Percentiles rank a stretch among this genome's conserved stretches.
Conservation (phyloP, 1,140 invertebrate species). For the Nebria ingens region DNA sequence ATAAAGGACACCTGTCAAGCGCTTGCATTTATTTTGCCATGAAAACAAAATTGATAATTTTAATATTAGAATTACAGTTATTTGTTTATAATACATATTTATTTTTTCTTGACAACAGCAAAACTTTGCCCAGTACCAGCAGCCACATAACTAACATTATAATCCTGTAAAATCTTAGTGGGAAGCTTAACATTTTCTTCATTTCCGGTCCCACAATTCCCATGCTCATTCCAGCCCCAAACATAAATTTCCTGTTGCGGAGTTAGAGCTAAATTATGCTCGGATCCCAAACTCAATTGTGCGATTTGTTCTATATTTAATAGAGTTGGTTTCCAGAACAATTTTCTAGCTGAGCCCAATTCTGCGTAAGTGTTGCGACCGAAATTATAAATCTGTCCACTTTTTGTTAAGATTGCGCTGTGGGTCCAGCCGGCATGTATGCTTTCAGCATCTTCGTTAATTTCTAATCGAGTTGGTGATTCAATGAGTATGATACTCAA, state of each 20-base stretch:
- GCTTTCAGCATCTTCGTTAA: conserved; percentile 34
- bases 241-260: conserved; percentile 49
- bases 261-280: conserved; percentile 59
- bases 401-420: conserved; percentile 45
- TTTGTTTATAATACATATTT: conserved; percentile 10
- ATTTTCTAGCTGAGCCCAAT: conserved; percentile 36
- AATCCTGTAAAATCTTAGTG: conserved; percentile 29
- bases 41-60: background rate
- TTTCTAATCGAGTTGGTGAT: conserved; percentile 38
- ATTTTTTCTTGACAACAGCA: conserved; percentile 35
- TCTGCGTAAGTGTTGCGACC: conserved; percentile 75
- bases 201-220: conserved; percentile 66
- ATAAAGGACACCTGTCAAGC: background rate
- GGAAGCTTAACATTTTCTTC: conserved; percentile 44
- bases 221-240: conserved; percentile 92
- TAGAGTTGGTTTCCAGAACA: conserved; percentile 11
- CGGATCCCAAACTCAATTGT: conserved; percentile 59
- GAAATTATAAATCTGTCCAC: conserved; percentile 55
- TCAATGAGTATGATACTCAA: conserved; percentile 40
- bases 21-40: background rate
- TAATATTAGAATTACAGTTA: background rate
- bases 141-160: conserved; percentile 34
- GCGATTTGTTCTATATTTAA: conserved; percentile 34
- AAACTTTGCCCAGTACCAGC: conserved; percentile 46
- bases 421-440: conserved; percentile 66